Evolutionary conservation across 2,888 invertebrate genomes (phyloP), one percentile per base, ranked within the genome.

Genomic region (Limenitis camilla): DNA sequence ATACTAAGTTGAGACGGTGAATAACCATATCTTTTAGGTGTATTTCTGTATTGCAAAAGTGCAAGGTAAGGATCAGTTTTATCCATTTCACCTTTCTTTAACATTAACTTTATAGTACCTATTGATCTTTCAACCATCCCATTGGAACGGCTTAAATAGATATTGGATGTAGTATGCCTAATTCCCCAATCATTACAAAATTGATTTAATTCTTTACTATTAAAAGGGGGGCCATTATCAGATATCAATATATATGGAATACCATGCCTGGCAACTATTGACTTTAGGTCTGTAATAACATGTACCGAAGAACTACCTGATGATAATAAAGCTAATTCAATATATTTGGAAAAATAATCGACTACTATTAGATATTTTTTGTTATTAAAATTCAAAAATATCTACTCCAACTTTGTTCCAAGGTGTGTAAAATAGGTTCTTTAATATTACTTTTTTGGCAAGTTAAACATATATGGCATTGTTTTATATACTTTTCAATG

Each of bases 361-460:
- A 50, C 47, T 7, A 61, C 45, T n/a, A 61, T 32, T 8, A 61
- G 27, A 35, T 59, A 61, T 45, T 53, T 52, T 35, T 39, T 10
- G 5, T 10, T 30, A 9, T 55, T 31, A 32, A 49, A 49, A 6
- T n/a, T 60, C 51, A 42, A 60, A 50, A 0, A 58, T 7, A 50
- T 60, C 58, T 9, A 53, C 19, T 32, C 56, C 60, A 6, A 60
- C 51, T 51, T 56, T 54, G 19, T 53, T 5, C 57, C 55, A 61
- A 29, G 61, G 59, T 5, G 52, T 7, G n/a, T 7, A 41, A 6
- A 19, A n/a, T 11, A 49, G 44, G 36, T 54, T 50, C 38, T 45
- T 50, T 38, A 32, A 7, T 27, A 47, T 49, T 33, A 19, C 31
- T 9, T 35, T 36, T 29, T 49, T n/a, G 39, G 46, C 35, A 28